Conservation (phyloP, 2,888 invertebrate genomes). For the Lepidocyrtoides sp. region DNA sequence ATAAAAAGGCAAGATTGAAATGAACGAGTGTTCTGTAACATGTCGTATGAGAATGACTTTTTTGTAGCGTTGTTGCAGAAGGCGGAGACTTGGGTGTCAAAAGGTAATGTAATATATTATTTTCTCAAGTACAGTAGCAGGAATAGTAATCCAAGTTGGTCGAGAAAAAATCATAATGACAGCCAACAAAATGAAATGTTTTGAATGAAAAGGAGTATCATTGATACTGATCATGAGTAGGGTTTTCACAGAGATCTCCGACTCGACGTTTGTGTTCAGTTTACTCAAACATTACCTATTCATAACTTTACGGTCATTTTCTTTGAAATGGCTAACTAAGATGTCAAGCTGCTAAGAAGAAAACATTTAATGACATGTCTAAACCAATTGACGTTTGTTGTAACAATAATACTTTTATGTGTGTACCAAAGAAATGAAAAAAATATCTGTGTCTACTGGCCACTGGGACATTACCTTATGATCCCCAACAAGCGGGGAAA, state of each 20-base stretch:
- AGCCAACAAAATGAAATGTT: not conserved
- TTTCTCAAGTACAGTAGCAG: not conserved
- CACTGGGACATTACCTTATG: too few species aligned
- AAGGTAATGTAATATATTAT: conserved; percentile 59
- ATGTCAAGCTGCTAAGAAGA: too few species aligned
- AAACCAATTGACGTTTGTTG: too few species aligned
- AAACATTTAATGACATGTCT: too few species aligned
- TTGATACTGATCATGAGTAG: not conserved
- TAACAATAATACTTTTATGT: too few species aligned
- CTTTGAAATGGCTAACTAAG: too few species aligned
- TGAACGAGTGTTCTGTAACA: not conserved
- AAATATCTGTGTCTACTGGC: too few species aligned
- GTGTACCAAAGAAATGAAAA: too few species aligned
- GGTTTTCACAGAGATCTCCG: too few species aligned
- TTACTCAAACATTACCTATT: not conserved
- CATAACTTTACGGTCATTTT: too few species aligned
- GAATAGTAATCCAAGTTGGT: not conserved
- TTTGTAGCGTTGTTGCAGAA: not conserved
- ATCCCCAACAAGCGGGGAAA: too few species aligned
- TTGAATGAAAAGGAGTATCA: not conserved
- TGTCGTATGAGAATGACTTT: conserved; percentile 2
- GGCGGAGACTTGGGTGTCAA: conserved; percentile 69
- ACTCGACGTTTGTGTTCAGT: not conserved
- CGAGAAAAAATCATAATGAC: not conserved
- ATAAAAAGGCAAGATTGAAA: not conserved